Evolutionary conservation across 2,113 vertebrate genomes (phyloP).

Genomic region (Porphyrio hochstetteri): DNA sequence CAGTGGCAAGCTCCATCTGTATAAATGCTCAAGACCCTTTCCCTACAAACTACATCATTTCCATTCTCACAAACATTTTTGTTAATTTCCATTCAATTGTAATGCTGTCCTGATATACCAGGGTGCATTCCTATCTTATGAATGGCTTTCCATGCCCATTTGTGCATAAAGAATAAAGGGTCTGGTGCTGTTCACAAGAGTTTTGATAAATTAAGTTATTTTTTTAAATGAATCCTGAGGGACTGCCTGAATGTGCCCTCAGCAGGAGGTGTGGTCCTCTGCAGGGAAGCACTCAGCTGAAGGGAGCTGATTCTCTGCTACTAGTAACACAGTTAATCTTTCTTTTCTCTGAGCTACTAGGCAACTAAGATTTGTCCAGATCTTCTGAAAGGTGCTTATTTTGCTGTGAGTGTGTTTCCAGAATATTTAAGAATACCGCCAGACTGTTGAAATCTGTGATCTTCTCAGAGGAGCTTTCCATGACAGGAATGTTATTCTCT

Average conservation of each 20-base stretch:
- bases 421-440: not conserved
- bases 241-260: not conserved
- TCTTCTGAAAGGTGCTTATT: constrained; percentile 8
- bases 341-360: not conserved
- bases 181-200: not conserved
- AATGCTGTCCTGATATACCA: constrained; percentile 1
- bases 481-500: not conserved
- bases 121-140: not conserved
- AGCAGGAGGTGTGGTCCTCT: constrained; percentile 14
- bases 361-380: not conserved
- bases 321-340: not conserved
- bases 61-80: constrained; percentile 1
- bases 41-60: not conserved
- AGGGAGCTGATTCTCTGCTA: not conserved
- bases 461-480: constrained; percentile 8
- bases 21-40: not conserved
- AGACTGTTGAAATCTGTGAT: not conserved
- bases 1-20: not conserved
- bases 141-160: constrained; percentile 6
- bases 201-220: not conserved
- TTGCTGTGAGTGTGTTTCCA: not conserved
- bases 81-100: constrained; percentile 26
- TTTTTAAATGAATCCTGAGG: not conserved
- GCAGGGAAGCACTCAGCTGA: not conserved
- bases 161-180: not conserved